Evolutionary conservation across 2,888 invertebrate genomes (phyloP).

Genomic region (Flexamia atlantica): DNA sequence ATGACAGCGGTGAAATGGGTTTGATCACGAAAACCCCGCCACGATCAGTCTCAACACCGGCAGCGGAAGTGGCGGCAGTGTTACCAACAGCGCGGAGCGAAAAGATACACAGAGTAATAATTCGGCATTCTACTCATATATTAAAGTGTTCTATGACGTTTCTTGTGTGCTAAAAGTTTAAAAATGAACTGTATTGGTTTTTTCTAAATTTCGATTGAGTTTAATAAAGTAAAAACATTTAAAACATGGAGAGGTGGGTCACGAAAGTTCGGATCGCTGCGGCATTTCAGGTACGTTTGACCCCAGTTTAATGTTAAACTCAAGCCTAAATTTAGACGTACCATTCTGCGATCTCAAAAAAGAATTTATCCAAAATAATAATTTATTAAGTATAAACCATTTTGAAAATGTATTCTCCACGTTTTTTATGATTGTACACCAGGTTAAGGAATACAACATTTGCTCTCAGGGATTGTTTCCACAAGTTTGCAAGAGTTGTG

Average conservation of each 20-base stretch:
- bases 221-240: not conserved
- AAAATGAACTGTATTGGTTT: not conserved
- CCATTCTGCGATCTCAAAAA: too few relatives aligned
- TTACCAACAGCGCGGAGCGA: not conserved
- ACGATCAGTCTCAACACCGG: conserved; percentile 27
- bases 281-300: conserved; percentile 6
- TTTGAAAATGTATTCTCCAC: too few relatives aligned
- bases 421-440: too few relatives aligned
- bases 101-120: conserved; percentile 10
- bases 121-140: not conserved
- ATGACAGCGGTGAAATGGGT: conserved; percentile 53
- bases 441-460: too few relatives aligned
- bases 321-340: too few relatives aligned
- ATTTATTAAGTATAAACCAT: too few relatives aligned
- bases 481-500: too few relatives aligned
- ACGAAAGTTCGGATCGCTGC: not conserved
- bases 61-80: conserved; percentile 34
- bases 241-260: conserved; percentile 22
- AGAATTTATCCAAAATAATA: too few relatives aligned
- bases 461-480: too few relatives aligned
- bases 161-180: not conserved
- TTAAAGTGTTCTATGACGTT: not conserved
- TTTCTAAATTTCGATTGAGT: not conserved
- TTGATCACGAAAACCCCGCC: conserved; percentile 43
- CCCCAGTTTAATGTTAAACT: too few relatives aligned